Conservation (phyloP, 1,140 invertebrate species). For the Philotrypesis tridentata region DNA sequence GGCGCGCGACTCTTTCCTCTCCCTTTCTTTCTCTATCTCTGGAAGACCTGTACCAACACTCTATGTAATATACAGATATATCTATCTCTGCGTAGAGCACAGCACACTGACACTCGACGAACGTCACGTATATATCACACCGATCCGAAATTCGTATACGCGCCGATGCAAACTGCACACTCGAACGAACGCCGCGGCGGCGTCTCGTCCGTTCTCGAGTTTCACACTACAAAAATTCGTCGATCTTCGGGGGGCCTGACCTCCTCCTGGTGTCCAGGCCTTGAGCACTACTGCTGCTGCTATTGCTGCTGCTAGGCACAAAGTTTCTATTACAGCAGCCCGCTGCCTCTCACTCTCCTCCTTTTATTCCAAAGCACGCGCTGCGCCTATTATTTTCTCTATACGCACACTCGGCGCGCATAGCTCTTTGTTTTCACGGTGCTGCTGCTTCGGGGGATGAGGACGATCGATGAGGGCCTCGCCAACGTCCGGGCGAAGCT, state of each 20-base stretch:
- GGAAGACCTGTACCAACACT: not conserved
- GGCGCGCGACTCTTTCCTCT: too few species aligned
- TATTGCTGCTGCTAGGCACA: not conserved
- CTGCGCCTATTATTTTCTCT: constrained; percentile 2
- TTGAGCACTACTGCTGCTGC: not conserved
- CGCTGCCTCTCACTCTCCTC: too few species aligned
- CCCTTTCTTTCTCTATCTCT: not conserved
- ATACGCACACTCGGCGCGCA: constrained; percentile 20
- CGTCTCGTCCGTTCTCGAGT: constrained; percentile 5
- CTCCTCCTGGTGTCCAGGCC: not conserved
- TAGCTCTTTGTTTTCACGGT: not conserved
- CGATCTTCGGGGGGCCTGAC: not conserved
- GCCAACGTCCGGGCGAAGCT: constrained; percentile 14
- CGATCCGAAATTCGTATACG: too few species aligned
- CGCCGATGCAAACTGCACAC: not conserved
- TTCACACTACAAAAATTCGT: constrained; percentile 24
- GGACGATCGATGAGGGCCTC: not conserved
- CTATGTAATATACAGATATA: not conserved
- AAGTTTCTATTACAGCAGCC: not conserved
- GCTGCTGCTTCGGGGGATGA: not conserved
- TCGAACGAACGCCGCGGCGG: not conserved
- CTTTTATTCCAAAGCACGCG: too few species aligned
- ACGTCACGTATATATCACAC: not conserved
- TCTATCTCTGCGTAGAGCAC: not conserved
- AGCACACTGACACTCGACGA: not conserved